Conservation (phyloP, 2,888 invertebrate species). For the Heterodera filipjevi region DNA sequence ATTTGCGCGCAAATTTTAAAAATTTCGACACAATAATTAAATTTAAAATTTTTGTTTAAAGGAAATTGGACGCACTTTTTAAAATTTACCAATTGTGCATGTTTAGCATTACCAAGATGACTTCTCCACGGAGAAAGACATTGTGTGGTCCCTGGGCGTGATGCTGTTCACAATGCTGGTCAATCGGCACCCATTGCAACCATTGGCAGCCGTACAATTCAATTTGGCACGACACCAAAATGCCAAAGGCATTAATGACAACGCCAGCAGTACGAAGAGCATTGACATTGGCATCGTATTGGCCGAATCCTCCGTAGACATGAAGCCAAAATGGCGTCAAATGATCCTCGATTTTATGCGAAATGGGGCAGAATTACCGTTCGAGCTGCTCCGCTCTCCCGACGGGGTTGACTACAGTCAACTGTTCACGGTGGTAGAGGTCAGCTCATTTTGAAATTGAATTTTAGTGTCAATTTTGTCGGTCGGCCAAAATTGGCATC, state of each 20-base stretch:
- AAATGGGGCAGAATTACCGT: neutral
- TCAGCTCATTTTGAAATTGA: neutral
- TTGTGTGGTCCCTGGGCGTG: constrained; percentile 4
- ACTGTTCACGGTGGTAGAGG: neutral
- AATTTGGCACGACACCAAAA: neutral
- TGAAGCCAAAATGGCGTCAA: neutral
- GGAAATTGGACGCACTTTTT: no score
- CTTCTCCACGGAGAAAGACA: neutral
- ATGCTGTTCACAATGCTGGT: neutral
- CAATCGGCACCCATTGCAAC: neutral
- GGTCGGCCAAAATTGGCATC: no score
- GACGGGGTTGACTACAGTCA: neutral
- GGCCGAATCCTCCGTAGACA: neutral
- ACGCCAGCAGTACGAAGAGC: neutral
- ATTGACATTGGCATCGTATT: neutral
- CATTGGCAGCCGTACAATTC: neutral
- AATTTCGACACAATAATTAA: no score
- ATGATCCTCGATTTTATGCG: neutral
- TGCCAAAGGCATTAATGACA: no score
- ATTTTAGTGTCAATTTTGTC: no score
- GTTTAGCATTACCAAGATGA: neutral
- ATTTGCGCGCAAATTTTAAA: no score
- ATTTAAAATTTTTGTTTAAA: no score
- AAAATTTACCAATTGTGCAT: neutral
- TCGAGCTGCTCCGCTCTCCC: neutral